phyloP scores from a whole-genome alignment of 2,113 vertebrate species.

The Colius striatus region DNA sequence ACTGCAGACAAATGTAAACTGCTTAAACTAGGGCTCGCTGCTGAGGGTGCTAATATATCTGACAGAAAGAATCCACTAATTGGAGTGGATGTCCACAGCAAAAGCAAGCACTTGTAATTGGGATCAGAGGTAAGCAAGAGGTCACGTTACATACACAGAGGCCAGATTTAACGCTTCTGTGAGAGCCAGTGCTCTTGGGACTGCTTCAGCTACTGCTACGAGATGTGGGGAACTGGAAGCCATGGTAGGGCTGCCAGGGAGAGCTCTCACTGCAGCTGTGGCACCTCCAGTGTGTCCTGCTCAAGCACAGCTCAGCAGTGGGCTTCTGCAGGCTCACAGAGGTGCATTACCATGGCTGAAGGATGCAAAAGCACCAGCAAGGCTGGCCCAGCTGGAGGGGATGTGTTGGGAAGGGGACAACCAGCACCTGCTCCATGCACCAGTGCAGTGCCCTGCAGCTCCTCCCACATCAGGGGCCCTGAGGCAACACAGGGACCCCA shows the following conservation, averaged over 20 bases:
- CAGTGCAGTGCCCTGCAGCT: neutral
- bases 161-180: neutral
- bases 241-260: neutral
- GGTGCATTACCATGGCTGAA: neutral
- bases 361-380: neutral
- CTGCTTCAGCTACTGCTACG: neutral
- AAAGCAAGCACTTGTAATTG: constrained; percentile 9
- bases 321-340: neutral
- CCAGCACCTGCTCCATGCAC: rapidly evolving
- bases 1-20: neutral
- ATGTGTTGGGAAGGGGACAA: neutral
- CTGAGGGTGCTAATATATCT: neutral
- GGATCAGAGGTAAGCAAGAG: constrained; percentile 10
- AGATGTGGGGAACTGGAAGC: neutral
- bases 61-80: neutral
- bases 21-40: neutral
- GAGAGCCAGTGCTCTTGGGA: neutral
- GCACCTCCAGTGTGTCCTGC: neutral
- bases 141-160: neutral
- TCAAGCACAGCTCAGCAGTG: neutral
- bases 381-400: neutral
- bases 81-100: neutral
- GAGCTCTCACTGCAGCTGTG: neutral
- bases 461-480: neutral
- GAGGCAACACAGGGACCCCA: neutral